Conservation (phyloP, 2,797 vertebrate species). For the Myripristis murdjan region DNA sequence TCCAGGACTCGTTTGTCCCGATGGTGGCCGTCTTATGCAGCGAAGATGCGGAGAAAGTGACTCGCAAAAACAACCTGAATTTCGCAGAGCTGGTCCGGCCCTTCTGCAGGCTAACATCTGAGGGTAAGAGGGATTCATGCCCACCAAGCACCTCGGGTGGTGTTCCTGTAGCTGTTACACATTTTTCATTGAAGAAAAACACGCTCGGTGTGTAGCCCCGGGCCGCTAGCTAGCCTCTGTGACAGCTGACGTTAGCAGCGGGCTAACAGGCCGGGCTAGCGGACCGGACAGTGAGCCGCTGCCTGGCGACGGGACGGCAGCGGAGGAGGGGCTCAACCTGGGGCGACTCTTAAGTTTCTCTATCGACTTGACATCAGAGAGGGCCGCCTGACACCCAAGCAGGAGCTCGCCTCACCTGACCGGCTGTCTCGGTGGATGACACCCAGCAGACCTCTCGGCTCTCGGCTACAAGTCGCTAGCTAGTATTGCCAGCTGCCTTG, state of each 20-base stretch:
- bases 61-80: constrained; percentile 93
- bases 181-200: neutral
- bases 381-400: constrained; percentile 45
- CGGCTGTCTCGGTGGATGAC: neutral
- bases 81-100: constrained; percentile 95
- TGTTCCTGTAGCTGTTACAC: neutral
- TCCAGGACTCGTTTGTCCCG: constrained; percentile 97
- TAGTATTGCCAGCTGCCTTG: neutral
- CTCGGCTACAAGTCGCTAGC: neutral
- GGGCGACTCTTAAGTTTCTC: constrained; percentile 12
- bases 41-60: constrained; percentile 93
- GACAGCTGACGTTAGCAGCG: constrained; percentile 17
- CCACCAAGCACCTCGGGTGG: accelerated
- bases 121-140: constrained; percentile 85
- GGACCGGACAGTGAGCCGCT: constrained; percentile 29
- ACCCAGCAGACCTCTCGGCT: neutral
- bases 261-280: constrained; percentile 42
- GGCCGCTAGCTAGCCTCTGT: constrained; percentile 6
- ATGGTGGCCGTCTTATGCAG: constrained; percentile 97
- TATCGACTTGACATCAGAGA: constrained; percentile 44
- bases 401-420: constrained; percentile 3
- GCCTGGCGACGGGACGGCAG: constrained; percentile 51
- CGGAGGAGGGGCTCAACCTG: constrained; percentile 1
- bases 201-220: neutral
- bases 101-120: constrained; percentile 96